Evolutionary conservation across 2,113 vertebrate genomes (phyloP).

Genomic region (Chaetodon auriga): DNA sequence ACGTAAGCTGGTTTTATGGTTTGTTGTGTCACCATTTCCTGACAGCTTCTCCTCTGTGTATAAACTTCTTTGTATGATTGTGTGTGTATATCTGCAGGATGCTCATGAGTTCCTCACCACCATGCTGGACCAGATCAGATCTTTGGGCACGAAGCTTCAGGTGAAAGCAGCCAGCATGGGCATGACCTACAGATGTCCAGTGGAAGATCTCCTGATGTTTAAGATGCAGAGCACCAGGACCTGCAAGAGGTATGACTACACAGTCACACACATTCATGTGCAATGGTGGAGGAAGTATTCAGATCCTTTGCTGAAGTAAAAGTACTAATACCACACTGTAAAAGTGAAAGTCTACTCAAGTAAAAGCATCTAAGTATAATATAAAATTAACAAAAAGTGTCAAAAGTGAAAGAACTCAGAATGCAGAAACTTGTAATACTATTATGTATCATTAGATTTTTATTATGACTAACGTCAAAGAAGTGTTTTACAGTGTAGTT

Average conservation of each 20-base stretch:
- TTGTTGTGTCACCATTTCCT: background rate
- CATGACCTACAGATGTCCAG: slow-evolving; percentile 7
- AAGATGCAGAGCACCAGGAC: slow-evolving; percentile 27
- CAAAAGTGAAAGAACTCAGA: too few relatives aligned
- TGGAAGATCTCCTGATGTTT: slow-evolving; percentile 16
- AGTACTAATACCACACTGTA: too few relatives aligned
- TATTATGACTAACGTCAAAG: too few relatives aligned
- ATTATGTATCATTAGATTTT: too few relatives aligned
- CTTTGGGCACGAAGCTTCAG: background rate
- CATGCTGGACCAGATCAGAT: slow-evolving; percentile 31
- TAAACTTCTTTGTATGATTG: background rate
- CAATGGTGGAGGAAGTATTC: too few relatives aligned
- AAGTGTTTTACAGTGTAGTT: too few relatives aligned
- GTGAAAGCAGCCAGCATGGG: background rate
- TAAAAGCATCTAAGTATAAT: too few relatives aligned
- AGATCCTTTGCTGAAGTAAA: too few relatives aligned
- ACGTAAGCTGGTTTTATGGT: background rate
- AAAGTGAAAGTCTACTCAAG: too few relatives aligned
- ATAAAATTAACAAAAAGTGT: too few relatives aligned
- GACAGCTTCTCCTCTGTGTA: too few relatives aligned
- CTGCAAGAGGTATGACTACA: slow-evolving; percentile 18
- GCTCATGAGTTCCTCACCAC: slow-evolving; percentile 39
- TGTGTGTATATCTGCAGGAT: slow-evolving; percentile 20
- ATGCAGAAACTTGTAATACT: too few relatives aligned
- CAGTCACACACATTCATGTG: background rate